Evolutionary conservation across 92 coral and sea anemone species (phyloP), one percentile per base, ranked within the genome.

Genomic region (Muricea muricata): DNA sequence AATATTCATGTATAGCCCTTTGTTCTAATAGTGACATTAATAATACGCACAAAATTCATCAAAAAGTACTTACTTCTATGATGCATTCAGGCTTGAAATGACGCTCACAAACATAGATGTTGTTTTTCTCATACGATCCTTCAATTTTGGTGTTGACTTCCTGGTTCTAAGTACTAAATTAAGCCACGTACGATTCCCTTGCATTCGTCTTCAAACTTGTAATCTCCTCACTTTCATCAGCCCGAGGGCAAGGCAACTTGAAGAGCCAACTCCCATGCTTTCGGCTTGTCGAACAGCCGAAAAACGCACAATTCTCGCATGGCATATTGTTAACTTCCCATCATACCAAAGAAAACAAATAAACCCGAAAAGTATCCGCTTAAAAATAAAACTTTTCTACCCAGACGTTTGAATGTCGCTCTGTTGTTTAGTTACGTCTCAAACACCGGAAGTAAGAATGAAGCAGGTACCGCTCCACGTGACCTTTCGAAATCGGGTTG

Each of bases 401-500:
- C 18, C n/a, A n/a, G n/a, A n/a, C 56, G 12, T 20, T 48, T 48
- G 1, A 11, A 48, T 48, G 18, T 2, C 56, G 56, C 18, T 15
- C 18, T 15, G 18, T 8, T 48, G 56, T n/a, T n/a, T n/a, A n/a
- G n/a, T n/a, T n/a, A n/a, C n/a, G n/a, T n/a, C n/a, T n/a, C n/a
- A n/a, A n/a, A n/a, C n/a, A n/a, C n/a, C n/a, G n/a, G n/a, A n/a
- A n/a, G n/a, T n/a, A n/a, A n/a, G 10, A 2, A 48, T 48, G 28
- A 69, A 58, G 84, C 84, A 79, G 75, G 84, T 28, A 58, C 84
- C 73, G 73, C 2, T 31, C 60, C 84, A 79, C 84, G 74, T 79
- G 84, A 79, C 72, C 75, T 11, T 30, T 32, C 21, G 26, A 79
- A 37, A 58, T 61, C 32, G 8, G 70, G 70, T 61, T 61, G 33